Evolutionary conservation across 2,797 vertebrate genomes (phyloP).

Genomic region (Gobionotothen gibberifrons): DNA sequence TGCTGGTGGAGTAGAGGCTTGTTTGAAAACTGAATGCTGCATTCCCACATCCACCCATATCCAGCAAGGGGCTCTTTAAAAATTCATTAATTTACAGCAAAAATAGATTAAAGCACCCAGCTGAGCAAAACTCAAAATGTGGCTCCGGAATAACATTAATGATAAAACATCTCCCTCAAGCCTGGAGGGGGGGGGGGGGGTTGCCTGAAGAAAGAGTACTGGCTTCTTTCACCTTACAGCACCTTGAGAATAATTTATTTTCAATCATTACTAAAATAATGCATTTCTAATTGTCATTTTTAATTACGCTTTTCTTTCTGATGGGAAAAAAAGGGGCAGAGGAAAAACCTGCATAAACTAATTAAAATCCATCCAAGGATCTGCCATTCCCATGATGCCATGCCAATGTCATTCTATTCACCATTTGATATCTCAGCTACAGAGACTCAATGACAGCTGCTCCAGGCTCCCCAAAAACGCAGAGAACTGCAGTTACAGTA

Average conservation of each 20-base stretch:
- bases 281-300: conserved; percentile 78
- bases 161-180: conserved; percentile 82
- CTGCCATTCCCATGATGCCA: conserved; percentile 75
- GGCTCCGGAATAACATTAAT: conserved; percentile 88
- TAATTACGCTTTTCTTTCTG: conserved; percentile 77
- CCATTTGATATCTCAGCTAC: conserved; percentile 76
- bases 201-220: conserved; percentile 74
- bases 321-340: conserved; percentile 50
- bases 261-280: conserved; percentile 76
- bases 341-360: conserved; percentile 69
- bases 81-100: conserved; percentile 91
- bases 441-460: conserved; percentile 78
- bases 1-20: conserved; percentile 58
- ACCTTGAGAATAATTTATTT: conserved; percentile 79
- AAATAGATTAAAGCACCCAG: conserved; percentile 89
- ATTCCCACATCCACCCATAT: conserved; percentile 83
- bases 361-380: conserved; percentile 78
- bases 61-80: conserved; percentile 86
- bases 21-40: conserved; percentile 80
- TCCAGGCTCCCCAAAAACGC: conserved; percentile 70
- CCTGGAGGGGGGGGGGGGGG: conserved; percentile 49
- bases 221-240: conserved; percentile 77
- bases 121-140: conserved; percentile 87
- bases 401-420: conserved; percentile 79
- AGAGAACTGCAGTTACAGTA: conserved; percentile 83